A percentile compares a stretch with the other conserved stretches of the same genome.
Evolutionary conservation across 1,140 invertebrate genomes (phyloP).

Genomic region (Brachionus sp.): DNA sequence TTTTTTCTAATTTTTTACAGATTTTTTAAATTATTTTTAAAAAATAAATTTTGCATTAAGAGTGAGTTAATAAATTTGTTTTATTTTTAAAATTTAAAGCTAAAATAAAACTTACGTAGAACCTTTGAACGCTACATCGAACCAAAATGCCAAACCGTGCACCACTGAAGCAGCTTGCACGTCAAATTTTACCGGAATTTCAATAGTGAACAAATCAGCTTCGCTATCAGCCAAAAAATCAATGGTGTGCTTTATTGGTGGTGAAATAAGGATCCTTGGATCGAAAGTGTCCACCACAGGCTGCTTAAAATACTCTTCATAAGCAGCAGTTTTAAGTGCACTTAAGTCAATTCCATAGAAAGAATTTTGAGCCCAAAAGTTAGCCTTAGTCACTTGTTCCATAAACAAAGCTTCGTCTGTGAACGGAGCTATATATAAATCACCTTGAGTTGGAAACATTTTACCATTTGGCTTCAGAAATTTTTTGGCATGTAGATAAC

Average conservation of each 20-base stretch:
- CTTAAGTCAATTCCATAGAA: slow-evolving; percentile 97
- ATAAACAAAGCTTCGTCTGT: slow-evolving; percentile 94
- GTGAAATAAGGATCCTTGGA: slow-evolving; percentile 91
- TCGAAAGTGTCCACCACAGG: slow-evolving; percentile 99
- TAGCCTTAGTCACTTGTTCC: slow-evolving; percentile 97
- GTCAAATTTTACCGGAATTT: slow-evolving; percentile 89
- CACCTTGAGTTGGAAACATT: slow-evolving; percentile 94
- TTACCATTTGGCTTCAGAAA: slow-evolving; percentile 86
- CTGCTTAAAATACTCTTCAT: slow-evolving; percentile 96
- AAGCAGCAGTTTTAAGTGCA: slow-evolving; percentile 79
- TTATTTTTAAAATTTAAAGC: background rate
- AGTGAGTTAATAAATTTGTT: background rate
- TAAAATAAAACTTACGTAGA: slow-evolving; percentile 62
- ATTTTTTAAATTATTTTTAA: background rate
- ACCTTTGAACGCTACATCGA: slow-evolving; percentile 97
- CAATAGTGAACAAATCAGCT: slow-evolving; percentile 87
- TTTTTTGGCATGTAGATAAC: slow-evolving; percentile 95
- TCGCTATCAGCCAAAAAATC: slow-evolving; percentile 89
- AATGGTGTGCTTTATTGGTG: slow-evolving; percentile 87
- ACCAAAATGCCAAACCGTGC: slow-evolving; percentile 98
- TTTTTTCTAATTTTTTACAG: no score
- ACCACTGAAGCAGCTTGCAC: slow-evolving; percentile 86
- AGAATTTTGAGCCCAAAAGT: slow-evolving; percentile 96
- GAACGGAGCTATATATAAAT: slow-evolving; percentile 96
- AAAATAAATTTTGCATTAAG: background rate